Conservation (phyloP, 2,797 vertebrate species). For the Rhinoraja longicauda region DNA sequence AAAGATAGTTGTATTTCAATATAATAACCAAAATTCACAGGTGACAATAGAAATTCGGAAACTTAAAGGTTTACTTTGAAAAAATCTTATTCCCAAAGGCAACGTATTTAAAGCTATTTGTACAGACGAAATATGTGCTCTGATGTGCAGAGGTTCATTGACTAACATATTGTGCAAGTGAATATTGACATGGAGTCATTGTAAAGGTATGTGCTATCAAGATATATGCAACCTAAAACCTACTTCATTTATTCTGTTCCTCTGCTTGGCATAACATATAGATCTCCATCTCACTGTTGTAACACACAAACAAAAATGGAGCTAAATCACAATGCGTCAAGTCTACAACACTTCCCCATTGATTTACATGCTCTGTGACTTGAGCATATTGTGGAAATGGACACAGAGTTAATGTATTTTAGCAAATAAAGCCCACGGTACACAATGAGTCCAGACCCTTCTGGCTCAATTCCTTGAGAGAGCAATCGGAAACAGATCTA, state of each 20-base stretch:
- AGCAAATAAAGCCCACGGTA: not conserved
- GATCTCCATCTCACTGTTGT: not conserved
- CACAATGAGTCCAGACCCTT: not conserved
- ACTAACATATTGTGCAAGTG: not conserved
- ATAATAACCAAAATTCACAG: not conserved
- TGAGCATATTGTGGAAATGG: not conserved
- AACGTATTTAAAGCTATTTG: not conserved
- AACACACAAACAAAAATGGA: not conserved
- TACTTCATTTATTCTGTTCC: not conserved
- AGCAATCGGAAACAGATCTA: not conserved
- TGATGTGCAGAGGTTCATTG: not conserved
- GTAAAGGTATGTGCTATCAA: not conserved
- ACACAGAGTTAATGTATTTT: not conserved
- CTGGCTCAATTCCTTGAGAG: not conserved
- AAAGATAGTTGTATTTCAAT: too few species aligned
- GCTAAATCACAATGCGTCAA: too few species aligned
- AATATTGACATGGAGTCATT: not conserved
- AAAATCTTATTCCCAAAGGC: not conserved
- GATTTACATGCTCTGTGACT: too few species aligned
- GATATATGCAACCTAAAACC: not conserved
- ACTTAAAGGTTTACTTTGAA: not conserved
- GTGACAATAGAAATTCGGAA: not conserved
- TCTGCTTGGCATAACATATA: not conserved
- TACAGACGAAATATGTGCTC: not conserved
- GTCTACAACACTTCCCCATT: not conserved